Evolutionary conservation across 1,140 invertebrate genomes (phyloP), one percentile per base, ranked within the genome.

Genomic region (Dinothrombium tinctorium): DNA sequence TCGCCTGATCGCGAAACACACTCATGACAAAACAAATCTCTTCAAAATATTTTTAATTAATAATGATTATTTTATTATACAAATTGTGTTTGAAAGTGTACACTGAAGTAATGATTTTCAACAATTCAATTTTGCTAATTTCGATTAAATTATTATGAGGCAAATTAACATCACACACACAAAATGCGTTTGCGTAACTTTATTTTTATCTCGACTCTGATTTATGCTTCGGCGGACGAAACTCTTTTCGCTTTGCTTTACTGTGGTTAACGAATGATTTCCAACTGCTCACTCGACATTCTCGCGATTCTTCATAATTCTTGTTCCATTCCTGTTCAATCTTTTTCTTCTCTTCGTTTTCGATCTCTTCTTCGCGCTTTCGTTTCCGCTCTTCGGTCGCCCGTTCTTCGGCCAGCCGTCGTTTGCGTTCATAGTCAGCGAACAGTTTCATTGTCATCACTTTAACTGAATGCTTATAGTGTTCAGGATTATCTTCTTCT

Each of bases 361-460:
- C 76, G 37, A 86, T 74, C 66, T 95, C 87, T 31, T 79, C 72
- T 62, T 95, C 86, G 23, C 86, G 67, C 62, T 95, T 94, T 37
- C 89, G 60, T 60, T 94, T 95, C 37, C 63, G 68, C 55, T 95
- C 86, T 56, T 94, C 83, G 58, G 82, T 78, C 51, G 89, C 83
- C 50, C 83, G 68, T 14, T 73, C 72, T 51, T 84, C 82, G 29
- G 80, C 59, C 51, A 82, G 74, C 51, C 80, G 54, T 53, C 61
- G 42, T 65, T 83, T 75, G 44, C 81, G 63, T 61, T 83, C 89
- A 69, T 94, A 77, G 58, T 96, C 89, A 37, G 89, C 90, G 69
- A 95, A 96, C 23, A 95, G 62, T 69, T 95, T 95, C 80, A 92
- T 94, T 3, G 86, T 92, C 69, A 92, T 78, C 9, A 94, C 84